phyloP scores from a whole-genome alignment of 2,888 invertebrate species.

The Scrobipalpa atriplicella region DNA sequence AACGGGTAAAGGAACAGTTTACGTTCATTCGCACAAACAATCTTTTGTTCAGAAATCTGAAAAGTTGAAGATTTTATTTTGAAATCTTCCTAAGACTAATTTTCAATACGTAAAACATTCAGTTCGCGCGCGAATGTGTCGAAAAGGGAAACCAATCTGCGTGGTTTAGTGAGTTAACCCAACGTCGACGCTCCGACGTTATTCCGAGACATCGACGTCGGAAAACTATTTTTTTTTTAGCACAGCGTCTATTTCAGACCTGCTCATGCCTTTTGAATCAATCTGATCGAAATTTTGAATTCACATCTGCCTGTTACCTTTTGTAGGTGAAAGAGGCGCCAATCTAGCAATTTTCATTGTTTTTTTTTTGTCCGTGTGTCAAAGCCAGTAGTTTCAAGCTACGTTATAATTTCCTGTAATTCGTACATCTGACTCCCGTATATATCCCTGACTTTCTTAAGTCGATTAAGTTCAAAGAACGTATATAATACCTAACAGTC shows the following conservation, averaged over 20 bases:
- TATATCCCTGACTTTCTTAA: constrained; percentile 71
- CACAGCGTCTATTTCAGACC: constrained; percentile 45
- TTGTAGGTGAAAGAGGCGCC: constrained; percentile 53
- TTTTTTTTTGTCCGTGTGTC: constrained; percentile 55
- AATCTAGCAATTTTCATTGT: constrained; percentile 49
- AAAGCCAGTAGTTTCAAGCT: constrained; percentile 67
- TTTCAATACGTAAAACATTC: background rate
- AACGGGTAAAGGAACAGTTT: background rate
- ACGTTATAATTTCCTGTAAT: constrained; percentile 61
- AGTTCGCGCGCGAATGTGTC: constrained; percentile 27
- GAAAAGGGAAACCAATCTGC: constrained; percentile 22
- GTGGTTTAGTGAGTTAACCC: constrained; percentile 21
- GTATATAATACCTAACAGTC: constrained; percentile 78
- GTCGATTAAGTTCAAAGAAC: constrained; percentile 76
- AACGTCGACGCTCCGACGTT: constrained; percentile 31
- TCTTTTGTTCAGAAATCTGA: background rate
- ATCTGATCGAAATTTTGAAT: constrained; percentile 40
- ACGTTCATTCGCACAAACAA: background rate
- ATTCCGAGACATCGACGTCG: constrained; percentile 15
- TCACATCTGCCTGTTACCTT: constrained; percentile 49
- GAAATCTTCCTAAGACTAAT: background rate
- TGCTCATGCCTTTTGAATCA: constrained; percentile 46
- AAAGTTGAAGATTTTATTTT: background rate
- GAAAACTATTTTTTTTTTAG: constrained; percentile 43
- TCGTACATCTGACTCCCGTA: constrained; percentile 72